Conservation (phyloP, 2,888 invertebrate genomes). For the Nymphalis polychloros region DNA sequence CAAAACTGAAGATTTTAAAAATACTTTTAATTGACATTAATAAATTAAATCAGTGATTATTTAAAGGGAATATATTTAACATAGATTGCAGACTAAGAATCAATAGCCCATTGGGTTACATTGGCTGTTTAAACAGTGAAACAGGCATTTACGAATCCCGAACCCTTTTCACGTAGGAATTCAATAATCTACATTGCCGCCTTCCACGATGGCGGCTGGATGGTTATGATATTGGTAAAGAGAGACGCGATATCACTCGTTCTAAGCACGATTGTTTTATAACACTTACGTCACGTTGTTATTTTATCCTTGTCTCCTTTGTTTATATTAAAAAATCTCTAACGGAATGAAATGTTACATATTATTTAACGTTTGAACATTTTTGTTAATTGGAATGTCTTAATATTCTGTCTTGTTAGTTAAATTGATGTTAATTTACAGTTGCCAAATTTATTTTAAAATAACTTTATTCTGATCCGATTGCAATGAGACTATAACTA, state of each 20-base stretch:
- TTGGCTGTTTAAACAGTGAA: constrained; percentile 10
- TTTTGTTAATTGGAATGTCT: no score
- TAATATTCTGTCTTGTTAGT: no score
- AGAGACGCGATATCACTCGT: constrained; percentile 49
- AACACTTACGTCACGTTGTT: neutral
- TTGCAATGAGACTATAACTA: no score
- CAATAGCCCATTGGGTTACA: constrained; percentile 3
- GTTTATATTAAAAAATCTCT: neutral
- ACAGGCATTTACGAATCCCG: constrained; percentile 9
- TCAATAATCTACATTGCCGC: constrained; percentile 31
- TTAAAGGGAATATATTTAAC: neutral
- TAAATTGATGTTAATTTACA: no score
- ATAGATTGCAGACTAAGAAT: neutral
- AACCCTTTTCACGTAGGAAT: constrained; percentile 27
- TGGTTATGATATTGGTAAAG: constrained; percentile 47
- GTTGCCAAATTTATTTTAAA: no score
- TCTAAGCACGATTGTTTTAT: constrained; percentile 12
- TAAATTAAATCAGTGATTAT: neutral
- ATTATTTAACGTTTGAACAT: no score
- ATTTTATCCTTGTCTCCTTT: no score
- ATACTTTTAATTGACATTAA: no score
- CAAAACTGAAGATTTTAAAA: no score
- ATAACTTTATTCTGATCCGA: no score
- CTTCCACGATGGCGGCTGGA: constrained; percentile 25
- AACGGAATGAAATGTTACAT: no score